Percentiles rank a stretch among this genome's conserved stretches.
phyloP scores from a whole-genome alignment of 2,113 vertebrate genomes.

The Etheostoma cragini region DNA sequence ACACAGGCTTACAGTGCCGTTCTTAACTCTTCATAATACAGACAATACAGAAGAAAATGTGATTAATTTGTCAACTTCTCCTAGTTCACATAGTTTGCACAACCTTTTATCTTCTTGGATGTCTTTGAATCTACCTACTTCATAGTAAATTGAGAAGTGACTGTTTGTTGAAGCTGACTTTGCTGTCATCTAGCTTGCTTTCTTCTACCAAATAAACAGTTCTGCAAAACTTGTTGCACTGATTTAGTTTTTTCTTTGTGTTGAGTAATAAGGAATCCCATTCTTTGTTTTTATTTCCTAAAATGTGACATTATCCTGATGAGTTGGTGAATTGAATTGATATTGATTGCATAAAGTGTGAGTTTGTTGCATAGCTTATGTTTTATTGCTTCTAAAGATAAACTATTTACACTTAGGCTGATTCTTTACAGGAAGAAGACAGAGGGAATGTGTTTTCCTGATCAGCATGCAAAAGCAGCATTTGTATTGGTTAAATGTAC shows the following conservation, averaged over 20 bases:
- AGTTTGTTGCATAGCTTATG: neutral
- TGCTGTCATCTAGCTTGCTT: neutral
- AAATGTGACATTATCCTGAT: neutral
- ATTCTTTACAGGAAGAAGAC: neutral
- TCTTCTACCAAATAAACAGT: neutral
- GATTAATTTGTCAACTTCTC: no score
- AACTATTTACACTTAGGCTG: neutral
- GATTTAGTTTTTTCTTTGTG: neutral
- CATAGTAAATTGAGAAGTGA: neutral
- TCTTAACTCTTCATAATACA: no score
- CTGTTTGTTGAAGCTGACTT: neutral
- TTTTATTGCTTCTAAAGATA: neutral
- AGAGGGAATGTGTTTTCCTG: neutral
- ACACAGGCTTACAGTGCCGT: no score
- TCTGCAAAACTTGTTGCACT: neutral
- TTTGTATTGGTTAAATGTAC: no score
- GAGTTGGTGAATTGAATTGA: neutral
- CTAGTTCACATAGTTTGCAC: no score
- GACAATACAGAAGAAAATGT: no score
- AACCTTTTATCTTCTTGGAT: no score
- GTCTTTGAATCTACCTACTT: no score
- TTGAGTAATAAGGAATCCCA: neutral
- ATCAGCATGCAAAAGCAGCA: no score
- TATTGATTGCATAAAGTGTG: neutral
- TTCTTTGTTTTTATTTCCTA: neutral